phyloP scores from a whole-genome alignment of 2,888 invertebrate genomes.

The Cosmia trapezina region DNA sequence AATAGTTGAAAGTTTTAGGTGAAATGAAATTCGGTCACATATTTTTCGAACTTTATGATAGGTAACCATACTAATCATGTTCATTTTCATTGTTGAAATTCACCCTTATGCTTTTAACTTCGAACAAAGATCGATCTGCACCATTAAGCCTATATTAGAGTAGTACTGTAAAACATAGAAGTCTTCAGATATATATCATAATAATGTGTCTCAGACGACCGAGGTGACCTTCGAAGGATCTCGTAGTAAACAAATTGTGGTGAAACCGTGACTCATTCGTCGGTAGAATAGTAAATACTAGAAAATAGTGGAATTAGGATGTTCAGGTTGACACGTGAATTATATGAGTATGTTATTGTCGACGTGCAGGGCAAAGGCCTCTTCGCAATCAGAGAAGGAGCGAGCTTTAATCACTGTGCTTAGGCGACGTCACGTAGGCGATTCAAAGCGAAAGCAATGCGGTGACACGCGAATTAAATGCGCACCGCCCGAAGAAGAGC shows the following conservation, averaged over 20 bases:
- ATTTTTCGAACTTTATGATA: no score
- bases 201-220: conserved; percentile 2
- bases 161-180: conserved; percentile 21
- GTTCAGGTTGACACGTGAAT: conserved; percentile 30
- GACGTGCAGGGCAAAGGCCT: background rate
- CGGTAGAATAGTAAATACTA: conserved; percentile 43
- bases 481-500: no score
- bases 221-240: conserved; percentile 28
- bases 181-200: conserved; percentile 7
- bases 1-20: no score
- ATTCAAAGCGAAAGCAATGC: no score
- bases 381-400: no score
- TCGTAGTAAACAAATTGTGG: conserved; percentile 57
- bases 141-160: conserved; percentile 4
- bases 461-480: no score
- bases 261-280: conserved; percentile 40
- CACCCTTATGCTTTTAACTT: background rate
- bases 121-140: background rate
- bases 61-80: no score
- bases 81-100: background rate
- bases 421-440: no score
- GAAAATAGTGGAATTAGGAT: conserved; percentile 29
- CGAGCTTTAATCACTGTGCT: background rate
- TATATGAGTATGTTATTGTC: background rate
- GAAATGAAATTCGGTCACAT: no score